Percentiles rank a stretch among this genome's conserved stretches.
These are phyloP conservation scores for Calidris pugnax DNA, from an alignment of 2,113 vertebrate genomes.

Conservation along the genomic window DNA sequence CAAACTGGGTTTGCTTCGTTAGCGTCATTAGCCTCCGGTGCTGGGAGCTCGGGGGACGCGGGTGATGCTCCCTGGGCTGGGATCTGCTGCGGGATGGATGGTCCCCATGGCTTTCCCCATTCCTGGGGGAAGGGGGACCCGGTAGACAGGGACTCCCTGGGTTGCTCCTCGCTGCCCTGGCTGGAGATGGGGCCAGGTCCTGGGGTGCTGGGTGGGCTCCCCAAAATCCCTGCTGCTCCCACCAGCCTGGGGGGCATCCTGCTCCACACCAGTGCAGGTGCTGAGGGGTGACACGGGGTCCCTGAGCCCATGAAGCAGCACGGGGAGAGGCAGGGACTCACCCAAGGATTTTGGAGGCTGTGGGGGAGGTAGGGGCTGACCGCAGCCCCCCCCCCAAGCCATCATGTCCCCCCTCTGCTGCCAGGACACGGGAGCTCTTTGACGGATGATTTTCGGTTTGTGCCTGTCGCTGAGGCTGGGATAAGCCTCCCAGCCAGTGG, in stretches of 20 bases:
- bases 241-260: background rate
- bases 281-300: background rate
- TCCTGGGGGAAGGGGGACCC: background rate
- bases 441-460: background rate
- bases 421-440: background rate
- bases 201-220: background rate
- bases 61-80: background rate
- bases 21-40: accelerated
- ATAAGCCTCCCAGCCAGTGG: background rate
- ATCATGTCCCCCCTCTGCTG: background rate
- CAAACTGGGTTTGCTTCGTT: background rate
- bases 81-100: background rate
- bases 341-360: background rate
- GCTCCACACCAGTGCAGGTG: accelerated
- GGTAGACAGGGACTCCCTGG: background rate
- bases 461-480: background rate
- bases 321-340: background rate
- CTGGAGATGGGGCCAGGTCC: background rate
- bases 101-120: background rate
- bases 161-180: background rate
- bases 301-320: accelerated
- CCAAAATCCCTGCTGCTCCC: background rate
- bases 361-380: background rate
- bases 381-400: background rate
- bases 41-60: background rate